A percentile compares a stretch with the other conserved stretches of the same genome.
Conservation (phyloP, 23 tunicate genomes). For the Styela plicata region DNA sequence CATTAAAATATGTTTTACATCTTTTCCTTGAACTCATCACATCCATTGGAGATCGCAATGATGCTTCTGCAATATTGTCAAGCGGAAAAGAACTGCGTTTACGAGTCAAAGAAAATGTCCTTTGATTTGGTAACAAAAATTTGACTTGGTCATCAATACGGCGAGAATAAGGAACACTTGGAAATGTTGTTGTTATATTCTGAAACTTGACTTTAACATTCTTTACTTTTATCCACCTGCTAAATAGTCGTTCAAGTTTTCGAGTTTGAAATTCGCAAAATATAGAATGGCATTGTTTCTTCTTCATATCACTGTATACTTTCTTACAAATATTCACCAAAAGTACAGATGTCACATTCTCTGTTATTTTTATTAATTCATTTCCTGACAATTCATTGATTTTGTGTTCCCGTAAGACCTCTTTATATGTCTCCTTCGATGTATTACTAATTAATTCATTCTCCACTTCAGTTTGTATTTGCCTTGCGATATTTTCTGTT, state of each 20-base stretch:
- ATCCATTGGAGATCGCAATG: slow-evolving; percentile 24
- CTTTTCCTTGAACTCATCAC: slow-evolving; percentile 4
- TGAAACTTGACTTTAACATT: slow-evolving; percentile 5
- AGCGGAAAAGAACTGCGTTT: not conserved
- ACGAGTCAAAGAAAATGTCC: not conserved
- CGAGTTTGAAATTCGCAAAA: slow-evolving; percentile 5
- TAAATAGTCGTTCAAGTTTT: slow-evolving; percentile 11
- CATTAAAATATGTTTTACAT: not conserved
- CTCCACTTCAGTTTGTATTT: not conserved
- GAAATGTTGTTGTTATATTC: slow-evolving; percentile 45
- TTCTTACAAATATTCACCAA: slow-evolving; percentile 3
- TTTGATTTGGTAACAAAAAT: slow-evolving; percentile 22
- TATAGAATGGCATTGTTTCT: slow-evolving; percentile 7
- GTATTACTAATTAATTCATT: slow-evolving; percentile 21
- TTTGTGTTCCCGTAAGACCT: not conserved
- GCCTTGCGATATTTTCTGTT: not conserved
- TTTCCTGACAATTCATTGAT: not conserved
- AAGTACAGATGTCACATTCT: not conserved
- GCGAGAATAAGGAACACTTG: slow-evolving; percentile 45
- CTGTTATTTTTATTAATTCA: not conserved
- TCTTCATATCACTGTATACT: slow-evolving; percentile 21
- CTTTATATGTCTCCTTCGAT: not conserved
- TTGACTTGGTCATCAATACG: slow-evolving; percentile 36
- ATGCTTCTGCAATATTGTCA: not conserved
- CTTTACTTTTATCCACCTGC: slow-evolving; percentile 46